phyloP scores from a whole-genome alignment of 2,113 vertebrate genomes.

The Dipodomys ordii region DNA sequence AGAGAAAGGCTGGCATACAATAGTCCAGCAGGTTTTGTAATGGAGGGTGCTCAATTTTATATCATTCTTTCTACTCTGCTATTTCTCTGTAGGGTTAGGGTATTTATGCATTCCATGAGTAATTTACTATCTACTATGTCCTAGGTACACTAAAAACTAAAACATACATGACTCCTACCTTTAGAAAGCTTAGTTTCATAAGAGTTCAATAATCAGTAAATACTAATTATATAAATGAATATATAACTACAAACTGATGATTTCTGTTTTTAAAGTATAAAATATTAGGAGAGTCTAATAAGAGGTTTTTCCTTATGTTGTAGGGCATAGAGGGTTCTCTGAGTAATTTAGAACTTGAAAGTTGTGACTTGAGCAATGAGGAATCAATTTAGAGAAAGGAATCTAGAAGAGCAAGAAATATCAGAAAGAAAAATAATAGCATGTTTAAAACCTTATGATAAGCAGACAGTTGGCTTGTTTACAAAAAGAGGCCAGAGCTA shows the following conservation, averaged over 20 bases:
- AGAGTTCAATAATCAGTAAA: neutral
- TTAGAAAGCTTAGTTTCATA: neutral
- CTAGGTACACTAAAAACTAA: neutral
- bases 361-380: neutral
- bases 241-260: neutral
- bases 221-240: neutral
- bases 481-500: too few species aligned
- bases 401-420: neutral
- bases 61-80: neutral
- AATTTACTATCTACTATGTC: neutral
- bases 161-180: neutral
- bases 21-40: neutral
- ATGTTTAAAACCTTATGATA: neutral
- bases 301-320: neutral
- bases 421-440: neutral
- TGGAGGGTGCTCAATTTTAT: neutral
- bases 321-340: neutral
- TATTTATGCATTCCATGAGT: neutral
- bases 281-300: neutral
- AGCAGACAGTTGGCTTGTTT: neutral
- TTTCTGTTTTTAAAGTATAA: neutral
- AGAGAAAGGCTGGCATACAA: neutral
- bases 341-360: neutral
- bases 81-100: neutral
- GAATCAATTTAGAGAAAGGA: neutral